A percentile compares a stretch with the other conserved stretches of the same genome.
phyloP scores from a whole-genome alignment of 2,113 vertebrate species.

The Chloroceryle aenea region DNA sequence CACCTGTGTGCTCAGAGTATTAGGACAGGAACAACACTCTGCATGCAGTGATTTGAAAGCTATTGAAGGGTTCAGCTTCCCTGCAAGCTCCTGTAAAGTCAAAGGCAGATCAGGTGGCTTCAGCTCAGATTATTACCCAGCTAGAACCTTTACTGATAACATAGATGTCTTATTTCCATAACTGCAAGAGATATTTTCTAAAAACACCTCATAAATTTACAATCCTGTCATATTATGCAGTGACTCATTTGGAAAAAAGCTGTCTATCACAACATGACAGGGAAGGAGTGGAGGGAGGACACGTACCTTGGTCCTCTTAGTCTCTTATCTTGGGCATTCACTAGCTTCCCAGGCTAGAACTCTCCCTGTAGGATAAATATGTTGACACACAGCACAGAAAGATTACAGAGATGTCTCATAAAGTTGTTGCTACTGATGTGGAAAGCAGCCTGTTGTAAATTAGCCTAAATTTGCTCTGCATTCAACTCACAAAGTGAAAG shows the following conservation, averaged over 20 bases:
- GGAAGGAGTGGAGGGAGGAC: neutral
- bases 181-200: neutral
- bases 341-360: neutral
- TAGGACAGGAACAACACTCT: neutral
- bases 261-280: neutral
- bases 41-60: neutral
- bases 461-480: neutral
- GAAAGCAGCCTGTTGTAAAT: neutral
- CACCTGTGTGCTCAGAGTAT: neutral
- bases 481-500: neutral
- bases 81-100: neutral
- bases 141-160: neutral
- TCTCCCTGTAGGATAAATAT: neutral
- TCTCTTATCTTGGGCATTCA: neutral
- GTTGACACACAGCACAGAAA: neutral
- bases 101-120: neutral
- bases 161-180: neutral
- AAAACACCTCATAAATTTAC: neutral
- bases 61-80: neutral
- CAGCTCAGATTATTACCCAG: neutral
- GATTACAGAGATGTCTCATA: neutral
- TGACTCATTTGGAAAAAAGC: neutral
- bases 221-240: neutral
- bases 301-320: neutral
- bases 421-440: neutral